Conservation (phyloP, 1,140 invertebrate species). For the Elymnias hypermnestra region DNA sequence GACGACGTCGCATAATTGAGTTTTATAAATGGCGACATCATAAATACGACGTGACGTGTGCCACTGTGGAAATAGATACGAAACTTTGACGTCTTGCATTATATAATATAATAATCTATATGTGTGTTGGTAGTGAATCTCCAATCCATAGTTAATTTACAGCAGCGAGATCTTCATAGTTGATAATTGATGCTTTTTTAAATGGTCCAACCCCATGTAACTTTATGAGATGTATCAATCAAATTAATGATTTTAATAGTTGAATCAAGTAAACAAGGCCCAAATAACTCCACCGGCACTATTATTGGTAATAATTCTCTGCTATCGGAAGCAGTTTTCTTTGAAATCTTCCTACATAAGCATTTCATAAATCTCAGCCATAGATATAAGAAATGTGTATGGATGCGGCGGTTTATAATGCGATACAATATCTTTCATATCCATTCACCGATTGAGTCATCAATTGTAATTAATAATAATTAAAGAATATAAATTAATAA, state of each 20-base stretch:
- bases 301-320: slow-evolving; percentile 25
- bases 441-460: too few species aligned
- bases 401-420: slow-evolving; percentile 8
- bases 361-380: slow-evolving; percentile 32
- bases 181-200: too few species aligned
- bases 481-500: too few species aligned
- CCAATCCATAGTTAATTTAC: too few species aligned
- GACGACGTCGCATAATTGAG: slow-evolving; percentile 59
- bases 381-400: not conserved
- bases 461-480: too few species aligned
- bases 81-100: not conserved
- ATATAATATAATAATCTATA: too few species aligned
- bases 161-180: too few species aligned
- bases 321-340: slow-evolving; percentile 29
- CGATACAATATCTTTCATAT: too few species aligned
- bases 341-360: slow-evolving; percentile 34
- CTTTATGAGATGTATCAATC: too few species aligned
- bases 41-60: slow-evolving; percentile 40
- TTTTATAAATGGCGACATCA: slow-evolving; percentile 63
- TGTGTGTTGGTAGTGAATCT: too few species aligned
- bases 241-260: not conserved
- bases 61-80: slow-evolving; percentile 10
- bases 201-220: not conserved
- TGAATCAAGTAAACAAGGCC: slow-evolving; percentile 4
- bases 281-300: slow-evolving; percentile 9